These are phyloP conservation scores for Microchrysa polita DNA, from an alignment of 2,888 invertebrate genomes.

Conservation along the genomic window DNA sequence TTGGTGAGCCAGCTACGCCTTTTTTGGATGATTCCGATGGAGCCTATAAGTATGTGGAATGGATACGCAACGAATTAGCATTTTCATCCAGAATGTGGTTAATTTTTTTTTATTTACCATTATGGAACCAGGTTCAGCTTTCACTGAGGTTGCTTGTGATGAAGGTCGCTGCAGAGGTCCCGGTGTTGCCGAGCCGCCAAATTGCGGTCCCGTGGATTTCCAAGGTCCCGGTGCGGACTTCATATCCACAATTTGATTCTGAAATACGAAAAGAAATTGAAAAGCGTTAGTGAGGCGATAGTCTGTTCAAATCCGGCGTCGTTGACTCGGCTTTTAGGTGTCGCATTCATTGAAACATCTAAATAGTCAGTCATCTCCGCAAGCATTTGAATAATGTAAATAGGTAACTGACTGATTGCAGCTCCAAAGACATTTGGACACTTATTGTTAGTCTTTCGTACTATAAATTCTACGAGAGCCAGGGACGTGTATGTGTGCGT, in stretches of 20 bases:
- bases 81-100: slow-evolving; percentile 4
- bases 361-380: too few relatives aligned
- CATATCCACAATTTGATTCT: slow-evolving; percentile 36
- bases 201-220: slow-evolving; percentile 17
- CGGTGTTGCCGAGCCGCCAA: background rate
- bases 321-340: too few relatives aligned
- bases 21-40: slow-evolving; percentile 71
- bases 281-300: background rate
- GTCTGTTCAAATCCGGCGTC: too few relatives aligned
- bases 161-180: slow-evolving; percentile 53
- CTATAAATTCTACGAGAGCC: too few relatives aligned
- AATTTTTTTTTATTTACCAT: slow-evolving; percentile 52
- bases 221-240: slow-evolving; percentile 33
- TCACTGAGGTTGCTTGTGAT: slow-evolving; percentile 60
- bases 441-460: too few relatives aligned
- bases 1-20: slow-evolving; percentile 65
- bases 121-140: slow-evolving; percentile 62
- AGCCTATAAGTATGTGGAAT: slow-evolving; percentile 62
- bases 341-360: too few relatives aligned
- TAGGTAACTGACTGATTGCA: too few relatives aligned
- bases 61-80: background rate
- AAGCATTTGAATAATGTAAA: too few relatives aligned
- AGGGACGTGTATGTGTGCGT: too few relatives aligned
- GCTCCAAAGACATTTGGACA: too few relatives aligned
- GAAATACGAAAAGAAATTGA: slow-evolving; percentile 22